These are phyloP conservation scores for Typhlichthys eigenmanni DNA, from an alignment of 2,797 vertebrate genomes.

Conservation along the genomic window DNA sequence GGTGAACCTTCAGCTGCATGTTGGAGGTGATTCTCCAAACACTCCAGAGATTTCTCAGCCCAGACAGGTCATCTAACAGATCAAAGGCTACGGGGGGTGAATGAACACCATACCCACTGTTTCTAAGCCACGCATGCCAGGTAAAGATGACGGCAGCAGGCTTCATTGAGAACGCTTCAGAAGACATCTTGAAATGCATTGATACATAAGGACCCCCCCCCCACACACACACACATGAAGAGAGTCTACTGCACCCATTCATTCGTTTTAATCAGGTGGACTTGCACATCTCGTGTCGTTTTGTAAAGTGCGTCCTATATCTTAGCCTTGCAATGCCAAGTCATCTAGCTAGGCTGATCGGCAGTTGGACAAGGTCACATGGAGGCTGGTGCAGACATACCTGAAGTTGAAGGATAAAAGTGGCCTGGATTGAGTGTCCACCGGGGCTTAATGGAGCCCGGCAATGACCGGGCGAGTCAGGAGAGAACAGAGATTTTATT, in stretches of 20 bases:
- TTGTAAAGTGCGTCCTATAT: not conserved
- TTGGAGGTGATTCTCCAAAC: constrained; percentile 4
- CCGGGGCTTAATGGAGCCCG: constrained; percentile 44
- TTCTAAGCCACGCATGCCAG: constrained; percentile 1
- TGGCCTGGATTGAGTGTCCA: constrained; percentile 30
- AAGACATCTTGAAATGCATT: constrained; percentile 4
- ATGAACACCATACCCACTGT: not conserved
- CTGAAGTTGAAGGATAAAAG: constrained; percentile 31
- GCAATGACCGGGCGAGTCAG: constrained; percentile 36
- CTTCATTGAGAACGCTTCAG: constrained; percentile 3
- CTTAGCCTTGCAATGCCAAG: constrained; percentile 4
- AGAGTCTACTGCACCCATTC: constrained; percentile 6
- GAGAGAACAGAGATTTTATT: constrained; percentile 43
- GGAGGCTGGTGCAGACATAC: constrained; percentile 37
- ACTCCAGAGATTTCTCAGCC: constrained; percentile 10
- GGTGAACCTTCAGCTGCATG: not conserved
- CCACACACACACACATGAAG: constrained; percentile 41
- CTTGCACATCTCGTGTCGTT: constrained; percentile 5
- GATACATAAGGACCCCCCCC: too few species aligned
- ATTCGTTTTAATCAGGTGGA: constrained; percentile 21
- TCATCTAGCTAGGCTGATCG: constrained; percentile 27
- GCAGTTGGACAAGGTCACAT: constrained; percentile 45
- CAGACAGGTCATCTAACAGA: not conserved
- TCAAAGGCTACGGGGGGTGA: not conserved
- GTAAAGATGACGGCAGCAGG: constrained; percentile 7